Conservation (phyloP, 2,888 invertebrate genomes). For the Conistra vaccinii region DNA sequence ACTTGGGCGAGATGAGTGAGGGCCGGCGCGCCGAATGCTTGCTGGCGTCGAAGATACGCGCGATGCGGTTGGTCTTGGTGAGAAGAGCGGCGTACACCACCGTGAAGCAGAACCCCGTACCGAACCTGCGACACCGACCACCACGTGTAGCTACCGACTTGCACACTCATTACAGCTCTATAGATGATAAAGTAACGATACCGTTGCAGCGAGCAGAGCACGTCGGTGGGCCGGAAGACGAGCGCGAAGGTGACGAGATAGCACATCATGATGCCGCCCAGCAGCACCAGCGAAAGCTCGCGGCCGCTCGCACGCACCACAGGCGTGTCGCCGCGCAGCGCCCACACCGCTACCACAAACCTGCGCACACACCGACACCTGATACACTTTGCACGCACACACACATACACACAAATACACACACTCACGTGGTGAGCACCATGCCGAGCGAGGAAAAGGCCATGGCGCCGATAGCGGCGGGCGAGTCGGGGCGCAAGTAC, state of each 20-base stretch:
- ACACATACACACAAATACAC: too few species aligned
- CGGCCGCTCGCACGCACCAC: conserved; percentile 98
- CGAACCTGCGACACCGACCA: conserved; percentile 90
- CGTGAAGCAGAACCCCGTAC: conserved; percentile 98
- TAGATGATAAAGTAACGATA: conserved; percentile 72
- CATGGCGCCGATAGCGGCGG: conserved; percentile 98
- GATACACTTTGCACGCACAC: neutral
- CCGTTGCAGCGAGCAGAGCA: conserved; percentile 97
- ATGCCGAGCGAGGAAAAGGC: conserved; percentile 96
- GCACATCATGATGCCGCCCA: conserved; percentile 97
- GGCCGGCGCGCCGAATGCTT: conserved; percentile 98
- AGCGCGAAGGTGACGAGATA: conserved; percentile 98
- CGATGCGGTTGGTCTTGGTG: conserved; percentile 99
- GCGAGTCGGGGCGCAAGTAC: conserved; percentile 94
- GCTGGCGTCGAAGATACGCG: conserved; percentile 98
- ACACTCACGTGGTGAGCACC: conserved; percentile 92
- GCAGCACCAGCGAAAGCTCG: conserved; percentile 96
- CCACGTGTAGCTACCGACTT: neutral
- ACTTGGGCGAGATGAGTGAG: conserved; percentile 97
- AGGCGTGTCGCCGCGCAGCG: conserved; percentile 97
- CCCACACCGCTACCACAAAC: conserved; percentile 94
- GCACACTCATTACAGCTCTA: too few species aligned
- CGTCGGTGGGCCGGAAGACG: conserved; percentile 95
- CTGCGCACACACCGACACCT: conserved; percentile 65
- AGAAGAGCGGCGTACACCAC: conserved; percentile 98